Percentiles rank a stretch among this genome's conserved stretches.
These are phyloP conservation scores for Melierax canorus DNA, from an alignment of 2,113 vertebrate genomes.

Conservation along the genomic window DNA sequence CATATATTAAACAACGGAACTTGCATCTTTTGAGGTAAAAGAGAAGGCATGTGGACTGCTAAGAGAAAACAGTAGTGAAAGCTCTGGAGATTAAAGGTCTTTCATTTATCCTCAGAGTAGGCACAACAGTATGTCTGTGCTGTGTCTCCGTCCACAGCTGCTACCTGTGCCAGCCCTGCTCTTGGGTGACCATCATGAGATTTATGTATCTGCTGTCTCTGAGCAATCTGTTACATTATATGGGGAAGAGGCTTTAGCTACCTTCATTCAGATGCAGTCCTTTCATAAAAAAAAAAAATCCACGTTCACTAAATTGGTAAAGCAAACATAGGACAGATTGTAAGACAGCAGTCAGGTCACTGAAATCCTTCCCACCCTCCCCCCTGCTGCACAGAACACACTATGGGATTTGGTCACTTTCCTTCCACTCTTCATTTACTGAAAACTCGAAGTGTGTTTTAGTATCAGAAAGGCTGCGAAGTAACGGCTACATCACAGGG, in stretches of 20 bases:
- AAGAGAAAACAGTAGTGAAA: not conserved
- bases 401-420: not conserved
- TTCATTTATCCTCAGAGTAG: not conserved
- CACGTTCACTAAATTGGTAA: not conserved
- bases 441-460: not conserved
- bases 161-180: not conserved
- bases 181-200: not conserved
- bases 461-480: no score
- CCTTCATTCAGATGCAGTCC: not conserved
- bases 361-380: fast-evolving
- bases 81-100: not conserved
- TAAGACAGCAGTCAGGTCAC: not conserved
- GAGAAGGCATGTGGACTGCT: not conserved
- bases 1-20: not conserved
- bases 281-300: not conserved
- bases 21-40: not conserved
- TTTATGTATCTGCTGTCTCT: not conserved
- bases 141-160: not conserved
- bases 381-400: fast-evolving
- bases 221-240: not conserved
- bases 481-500: no score
- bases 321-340: not conserved
- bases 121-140: not conserved
- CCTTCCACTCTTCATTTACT: not conserved
- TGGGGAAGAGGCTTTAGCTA: not conserved